These are phyloP conservation scores for Clangula hyemalis DNA, from an alignment of 2,797 vertebrate species.

Conservation along the genomic window DNA sequence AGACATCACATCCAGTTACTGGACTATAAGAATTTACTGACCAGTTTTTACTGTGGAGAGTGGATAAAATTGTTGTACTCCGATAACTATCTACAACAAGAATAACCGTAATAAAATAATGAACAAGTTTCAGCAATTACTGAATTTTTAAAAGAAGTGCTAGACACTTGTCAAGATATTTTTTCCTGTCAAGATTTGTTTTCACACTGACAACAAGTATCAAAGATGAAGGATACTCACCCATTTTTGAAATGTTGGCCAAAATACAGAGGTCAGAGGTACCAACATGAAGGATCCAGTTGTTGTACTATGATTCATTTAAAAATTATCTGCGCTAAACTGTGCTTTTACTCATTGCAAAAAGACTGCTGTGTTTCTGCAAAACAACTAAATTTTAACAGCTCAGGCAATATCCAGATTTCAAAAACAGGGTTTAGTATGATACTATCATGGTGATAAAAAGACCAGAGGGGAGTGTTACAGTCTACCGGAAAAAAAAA, in stretches of 20 bases:
- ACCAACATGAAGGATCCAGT: not conserved
- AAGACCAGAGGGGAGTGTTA: not conserved
- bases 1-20: not conserved
- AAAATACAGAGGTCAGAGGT: not conserved
- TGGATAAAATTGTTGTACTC: not conserved
- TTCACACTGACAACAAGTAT: not conserved
- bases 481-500: not conserved
- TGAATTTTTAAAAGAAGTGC: not conserved
- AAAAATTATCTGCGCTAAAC: not conserved
- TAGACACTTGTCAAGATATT: not conserved
- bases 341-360: not conserved
- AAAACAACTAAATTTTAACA: not conserved
- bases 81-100: not conserved
- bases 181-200: not conserved
- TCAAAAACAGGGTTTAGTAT: not conserved
- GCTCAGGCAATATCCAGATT: not conserved
- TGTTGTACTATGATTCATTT: not conserved
- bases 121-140: not conserved
- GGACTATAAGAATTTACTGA: not conserved
- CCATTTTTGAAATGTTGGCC: not conserved
- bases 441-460: not conserved
- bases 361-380: not conserved
- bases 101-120: not conserved
- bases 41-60: not conserved
- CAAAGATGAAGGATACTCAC: not conserved